These are phyloP conservation scores for Microtus montanus DNA, from an alignment of 2,113 vertebrate genomes.

Conservation along the genomic window DNA sequence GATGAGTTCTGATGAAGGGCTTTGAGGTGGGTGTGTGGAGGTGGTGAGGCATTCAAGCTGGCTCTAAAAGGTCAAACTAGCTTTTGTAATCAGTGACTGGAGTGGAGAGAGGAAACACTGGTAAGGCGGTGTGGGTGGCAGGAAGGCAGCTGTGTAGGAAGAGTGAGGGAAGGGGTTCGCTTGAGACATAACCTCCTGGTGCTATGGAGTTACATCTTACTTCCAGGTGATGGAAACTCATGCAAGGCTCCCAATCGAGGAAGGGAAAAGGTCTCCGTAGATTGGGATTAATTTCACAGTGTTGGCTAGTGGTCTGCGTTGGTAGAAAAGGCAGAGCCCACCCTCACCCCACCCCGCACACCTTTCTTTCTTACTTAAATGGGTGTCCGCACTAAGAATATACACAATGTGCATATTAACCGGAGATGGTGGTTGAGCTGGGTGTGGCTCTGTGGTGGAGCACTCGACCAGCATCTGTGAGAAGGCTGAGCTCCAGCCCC, in stretches of 20 bases:
- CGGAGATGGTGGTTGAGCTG: background rate
- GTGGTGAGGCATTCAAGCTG: background rate
- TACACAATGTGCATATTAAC: conserved; percentile 58
- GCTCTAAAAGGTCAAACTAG: background rate
- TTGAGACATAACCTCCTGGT: background rate
- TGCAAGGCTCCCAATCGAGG: background rate
- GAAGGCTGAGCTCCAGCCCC: background rate
- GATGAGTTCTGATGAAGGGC: background rate
- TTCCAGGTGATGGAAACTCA: background rate
- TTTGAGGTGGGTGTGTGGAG: background rate
- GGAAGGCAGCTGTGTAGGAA: background rate
- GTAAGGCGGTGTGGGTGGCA: background rate
- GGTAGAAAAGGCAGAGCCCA: conserved; percentile 54
- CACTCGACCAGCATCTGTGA: background rate
- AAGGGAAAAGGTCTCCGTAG: background rate
- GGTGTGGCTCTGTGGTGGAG: background rate
- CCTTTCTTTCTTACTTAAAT: conserved; percentile 26
- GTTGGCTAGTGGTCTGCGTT: conserved; percentile 2
- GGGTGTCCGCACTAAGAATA: conserved; percentile 57
- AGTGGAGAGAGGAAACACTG: background rate
- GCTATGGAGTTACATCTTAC: background rate
- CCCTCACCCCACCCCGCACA: rapidly evolving
- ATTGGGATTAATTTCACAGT: conserved; percentile 57
- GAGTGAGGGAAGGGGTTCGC: background rate
- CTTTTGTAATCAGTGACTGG: background rate